Evolutionary conservation across 2,888 invertebrate genomes (phyloP).

Genomic region (Arge pagana): DNA sequence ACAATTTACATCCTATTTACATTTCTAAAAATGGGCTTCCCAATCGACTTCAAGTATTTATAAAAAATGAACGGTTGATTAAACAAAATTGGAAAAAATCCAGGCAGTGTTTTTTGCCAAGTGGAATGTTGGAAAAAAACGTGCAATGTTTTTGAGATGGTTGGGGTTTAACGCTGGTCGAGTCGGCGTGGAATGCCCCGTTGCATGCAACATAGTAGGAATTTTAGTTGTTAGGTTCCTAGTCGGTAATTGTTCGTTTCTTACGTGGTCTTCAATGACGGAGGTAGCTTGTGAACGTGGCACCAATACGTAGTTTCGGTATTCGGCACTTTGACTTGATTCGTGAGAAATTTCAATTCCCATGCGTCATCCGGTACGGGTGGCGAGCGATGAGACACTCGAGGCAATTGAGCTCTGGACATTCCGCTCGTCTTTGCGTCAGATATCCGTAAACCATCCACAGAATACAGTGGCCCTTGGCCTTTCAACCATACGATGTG

Average conservation of each 20-base stretch:
- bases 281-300: constrained; percentile 79
- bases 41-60: no score
- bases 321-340: constrained; percentile 75
- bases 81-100: no score
- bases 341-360: constrained; percentile 66
- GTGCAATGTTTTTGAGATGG: no score
- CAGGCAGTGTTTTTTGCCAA: no score
- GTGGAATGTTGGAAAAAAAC: no score
- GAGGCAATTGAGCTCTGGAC: constrained; percentile 75
- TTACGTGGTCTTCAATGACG: constrained; percentile 68
- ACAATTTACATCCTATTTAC: no score
- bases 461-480: constrained; percentile 70
- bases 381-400: constrained; percentile 57
- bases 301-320: constrained; percentile 98
- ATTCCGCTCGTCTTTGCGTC: constrained; percentile 70
- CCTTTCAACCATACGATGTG: constrained; percentile 87
- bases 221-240: constrained; percentile 56
- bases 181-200: no score
- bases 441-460: constrained; percentile 68
- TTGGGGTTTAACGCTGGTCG: no score
- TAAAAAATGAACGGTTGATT: no score
- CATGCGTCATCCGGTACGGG: constrained; percentile 61
- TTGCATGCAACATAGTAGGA: no score
- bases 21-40: no score
- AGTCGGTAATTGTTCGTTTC: no score